These are phyloP conservation scores for Erethizon dorsatum DNA, from an alignment of 2,797 vertebrate genomes.

Conservation along the genomic window DNA sequence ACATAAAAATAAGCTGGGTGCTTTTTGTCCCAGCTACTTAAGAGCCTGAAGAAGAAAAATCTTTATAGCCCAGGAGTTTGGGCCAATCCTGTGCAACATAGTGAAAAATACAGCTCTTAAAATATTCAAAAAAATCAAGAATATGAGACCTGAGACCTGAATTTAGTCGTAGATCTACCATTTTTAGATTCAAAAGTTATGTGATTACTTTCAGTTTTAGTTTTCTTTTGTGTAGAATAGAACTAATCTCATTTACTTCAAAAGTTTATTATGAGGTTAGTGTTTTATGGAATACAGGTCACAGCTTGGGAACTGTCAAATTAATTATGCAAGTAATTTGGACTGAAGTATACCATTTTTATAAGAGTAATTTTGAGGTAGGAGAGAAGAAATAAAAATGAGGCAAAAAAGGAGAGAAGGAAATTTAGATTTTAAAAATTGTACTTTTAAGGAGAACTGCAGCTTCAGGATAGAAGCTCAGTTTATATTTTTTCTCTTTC, in stretches of 20 bases:
- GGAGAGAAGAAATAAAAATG: background rate
- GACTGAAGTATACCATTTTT: background rate
- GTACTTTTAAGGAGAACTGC: background rate
- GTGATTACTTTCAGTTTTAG: background rate
- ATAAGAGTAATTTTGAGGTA: background rate
- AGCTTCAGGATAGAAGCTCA: background rate
- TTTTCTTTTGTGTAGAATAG: background rate
- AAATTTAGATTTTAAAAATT: background rate
- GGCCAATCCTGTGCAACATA: background rate
- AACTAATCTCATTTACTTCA: background rate
- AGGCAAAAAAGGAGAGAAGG: background rate
- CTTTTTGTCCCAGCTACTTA: too few species aligned
- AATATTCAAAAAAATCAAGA: background rate
- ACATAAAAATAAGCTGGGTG: background rate
- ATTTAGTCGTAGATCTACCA: background rate
- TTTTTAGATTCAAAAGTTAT: background rate
- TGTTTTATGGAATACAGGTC: constrained; percentile 2
- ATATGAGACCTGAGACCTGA: background rate
- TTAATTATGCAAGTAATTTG: background rate
- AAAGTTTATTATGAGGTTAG: background rate
- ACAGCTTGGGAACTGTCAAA: background rate
- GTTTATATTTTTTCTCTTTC: background rate
- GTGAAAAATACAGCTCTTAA: background rate
- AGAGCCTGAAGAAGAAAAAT: background rate
- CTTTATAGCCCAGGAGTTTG: background rate